A percentile compares a stretch with the other conserved stretches of the same genome.
These are phyloP conservation scores for Cryptocheilus praepositus DNA, from an alignment of 2,888 invertebrate genomes.

Conservation along the genomic window DNA sequence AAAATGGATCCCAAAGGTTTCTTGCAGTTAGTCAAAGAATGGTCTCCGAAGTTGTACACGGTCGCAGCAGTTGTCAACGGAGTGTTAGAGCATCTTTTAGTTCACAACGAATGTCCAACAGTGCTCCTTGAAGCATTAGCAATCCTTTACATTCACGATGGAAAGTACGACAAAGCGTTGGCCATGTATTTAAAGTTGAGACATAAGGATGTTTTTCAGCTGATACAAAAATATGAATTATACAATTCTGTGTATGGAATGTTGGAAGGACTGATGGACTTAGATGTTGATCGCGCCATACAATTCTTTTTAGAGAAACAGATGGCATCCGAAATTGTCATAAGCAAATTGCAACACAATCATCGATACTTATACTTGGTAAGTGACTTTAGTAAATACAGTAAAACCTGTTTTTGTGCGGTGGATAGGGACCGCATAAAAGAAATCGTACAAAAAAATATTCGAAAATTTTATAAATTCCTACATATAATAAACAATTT, in stretches of 20 bases:
- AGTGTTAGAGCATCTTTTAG: slow-evolving; percentile 86
- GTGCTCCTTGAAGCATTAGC: slow-evolving; percentile 91
- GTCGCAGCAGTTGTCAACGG: slow-evolving; percentile 90
- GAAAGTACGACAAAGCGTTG: slow-evolving; percentile 93
- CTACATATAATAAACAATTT: too few species aligned
- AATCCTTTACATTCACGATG: slow-evolving; percentile 90
- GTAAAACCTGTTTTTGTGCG: too few species aligned
- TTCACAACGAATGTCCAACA: slow-evolving; percentile 83
- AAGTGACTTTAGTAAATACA: slow-evolving; percentile 54
- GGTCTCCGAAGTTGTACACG: slow-evolving; percentile 90
- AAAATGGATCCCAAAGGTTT: slow-evolving; percentile 90
- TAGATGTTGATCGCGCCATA: slow-evolving; percentile 89
- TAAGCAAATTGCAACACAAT: slow-evolving; percentile 85
- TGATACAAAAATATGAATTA: slow-evolving; percentile 90
- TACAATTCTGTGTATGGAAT: slow-evolving; percentile 90
- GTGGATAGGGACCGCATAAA: too few species aligned
- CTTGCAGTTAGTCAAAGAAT: slow-evolving; percentile 88
- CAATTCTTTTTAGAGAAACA: slow-evolving; percentile 85
- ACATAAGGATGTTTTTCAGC: slow-evolving; percentile 92
- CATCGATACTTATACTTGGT: slow-evolving; percentile 86
- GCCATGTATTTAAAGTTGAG: slow-evolving; percentile 91
- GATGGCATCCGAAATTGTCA: slow-evolving; percentile 88
- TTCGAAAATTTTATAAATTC: too few species aligned
- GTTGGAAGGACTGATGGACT: slow-evolving; percentile 91
- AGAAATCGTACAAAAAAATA: too few species aligned